These are phyloP conservation scores for Ictidomys tridecemlineatus DNA, from an alignment of 2,113 vertebrate genomes.

Conservation along the genomic window DNA sequence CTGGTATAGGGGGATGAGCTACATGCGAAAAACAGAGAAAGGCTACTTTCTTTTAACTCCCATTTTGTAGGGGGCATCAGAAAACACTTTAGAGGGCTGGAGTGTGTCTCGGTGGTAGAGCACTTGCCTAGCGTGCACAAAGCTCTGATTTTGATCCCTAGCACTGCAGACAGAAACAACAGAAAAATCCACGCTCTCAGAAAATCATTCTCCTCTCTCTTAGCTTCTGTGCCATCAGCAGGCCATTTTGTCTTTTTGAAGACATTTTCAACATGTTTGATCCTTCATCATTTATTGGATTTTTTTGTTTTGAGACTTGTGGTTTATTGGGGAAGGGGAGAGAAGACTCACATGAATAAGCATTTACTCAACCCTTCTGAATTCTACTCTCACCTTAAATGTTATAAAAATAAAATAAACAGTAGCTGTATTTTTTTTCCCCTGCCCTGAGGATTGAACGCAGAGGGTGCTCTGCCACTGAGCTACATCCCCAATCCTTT, in stretches of 20 bases:
- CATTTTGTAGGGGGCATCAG: not conserved
- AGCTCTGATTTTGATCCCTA: not conserved
- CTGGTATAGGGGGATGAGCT: not conserved
- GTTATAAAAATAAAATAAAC: not conserved
- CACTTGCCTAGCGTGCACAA: not conserved
- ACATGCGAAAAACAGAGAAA: not conserved
- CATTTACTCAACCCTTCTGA: not conserved
- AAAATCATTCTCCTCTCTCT: not conserved
- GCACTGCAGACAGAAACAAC: not conserved
- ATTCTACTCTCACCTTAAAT: not conserved
- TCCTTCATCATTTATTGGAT: not conserved
- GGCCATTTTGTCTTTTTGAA: conserved; percentile 31
- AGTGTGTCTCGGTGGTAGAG: not conserved
- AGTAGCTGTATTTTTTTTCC: too few relatives aligned
- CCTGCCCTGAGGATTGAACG: too few relatives aligned
- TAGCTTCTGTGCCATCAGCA: conserved; percentile 63
- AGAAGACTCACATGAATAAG: not conserved
- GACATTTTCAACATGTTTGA: not conserved
- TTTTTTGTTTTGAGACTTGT: not conserved
- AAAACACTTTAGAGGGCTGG: not conserved
- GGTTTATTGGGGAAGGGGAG: not conserved
- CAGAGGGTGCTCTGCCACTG: too few relatives aligned
- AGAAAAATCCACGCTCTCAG: not conserved
- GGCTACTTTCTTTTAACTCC: not conserved
- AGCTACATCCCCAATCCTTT: too few relatives aligned